These are phyloP conservation scores for Engraulis encrasicolus DNA, from an alignment of 2,113 vertebrate species.

Conservation along the genomic window DNA sequence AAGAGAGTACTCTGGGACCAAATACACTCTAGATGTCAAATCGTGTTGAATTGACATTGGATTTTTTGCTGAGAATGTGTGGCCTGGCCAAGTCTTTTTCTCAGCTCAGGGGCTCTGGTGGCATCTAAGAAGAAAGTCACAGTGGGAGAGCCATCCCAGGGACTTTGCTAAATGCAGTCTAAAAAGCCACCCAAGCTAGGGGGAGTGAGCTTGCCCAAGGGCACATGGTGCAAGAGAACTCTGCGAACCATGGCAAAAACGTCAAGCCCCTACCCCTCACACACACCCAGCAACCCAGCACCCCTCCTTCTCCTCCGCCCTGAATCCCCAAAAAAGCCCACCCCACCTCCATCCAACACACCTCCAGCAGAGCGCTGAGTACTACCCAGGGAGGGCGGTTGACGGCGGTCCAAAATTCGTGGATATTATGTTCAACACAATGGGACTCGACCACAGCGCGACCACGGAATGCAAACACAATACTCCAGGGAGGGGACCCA, in stretches of 20 bases:
- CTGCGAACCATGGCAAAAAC: conserved; percentile 38
- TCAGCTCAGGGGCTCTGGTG: neutral
- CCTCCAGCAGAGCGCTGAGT: conserved; percentile 30
- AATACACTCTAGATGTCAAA: too few relatives aligned
- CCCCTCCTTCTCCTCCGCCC: too few relatives aligned
- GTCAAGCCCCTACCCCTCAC: neutral
- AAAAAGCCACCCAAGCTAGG: conserved; percentile 42
- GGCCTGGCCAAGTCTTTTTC: neutral
- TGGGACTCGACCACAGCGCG: conserved; percentile 50
- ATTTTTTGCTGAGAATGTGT: too few relatives aligned
- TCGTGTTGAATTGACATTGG: too few relatives aligned
- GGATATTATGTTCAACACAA: conserved; percentile 56
- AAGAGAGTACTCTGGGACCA: too few relatives aligned
- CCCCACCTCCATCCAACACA: neutral
- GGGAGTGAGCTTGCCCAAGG: neutral
- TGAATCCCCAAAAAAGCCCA: too few relatives aligned
- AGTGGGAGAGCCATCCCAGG: neutral
- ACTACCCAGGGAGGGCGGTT: conserved; percentile 13
- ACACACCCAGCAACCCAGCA: neutral
- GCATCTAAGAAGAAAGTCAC: neutral
- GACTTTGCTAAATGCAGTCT: conserved; percentile 36
- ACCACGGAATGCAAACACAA: conserved; percentile 57
- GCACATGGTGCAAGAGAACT: conserved; percentile 22
- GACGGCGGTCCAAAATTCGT: conserved; percentile 44
- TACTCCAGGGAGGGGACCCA: conserved; percentile 30